Evolutionary conservation across 2,113 vertebrate species (phyloP), one percentile per base, ranked within the genome.

Genomic region (Oryzias javanicus): DNA sequence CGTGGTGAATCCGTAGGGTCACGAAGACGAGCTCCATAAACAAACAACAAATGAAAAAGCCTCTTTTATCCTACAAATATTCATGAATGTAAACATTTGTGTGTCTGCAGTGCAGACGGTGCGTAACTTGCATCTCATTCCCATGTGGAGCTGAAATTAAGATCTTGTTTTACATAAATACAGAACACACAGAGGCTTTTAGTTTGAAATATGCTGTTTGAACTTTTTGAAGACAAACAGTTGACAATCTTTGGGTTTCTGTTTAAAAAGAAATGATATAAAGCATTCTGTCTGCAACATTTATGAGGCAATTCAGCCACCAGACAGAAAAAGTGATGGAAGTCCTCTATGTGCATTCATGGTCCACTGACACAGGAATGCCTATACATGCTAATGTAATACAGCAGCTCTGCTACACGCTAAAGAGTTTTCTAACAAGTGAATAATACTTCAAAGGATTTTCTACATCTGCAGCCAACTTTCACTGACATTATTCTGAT

Each of bases 171-270:
- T 47, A 0, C 29, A 29, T 78, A 74, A 72, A 74, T 70, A 60
- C 18, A 10, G 29, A 49, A 72, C 68, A 72, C 70, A 60, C 18
- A 14, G 29, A 49, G 40, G 15, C 19, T 55, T 6, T 44, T 42
- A 72, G 68, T 83, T 70, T 53, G 49, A 78, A 56, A 50, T 68
- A 80, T 80, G 48, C 72, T 76, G 72, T 69, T 65, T 27, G 62
- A 49, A 19, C 55, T 71, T 55, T 51, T 48, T 25, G 35, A 46
- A 12, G 24, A 66, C 50, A 79, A 73, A 75, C 40, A 57, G 55
- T 41, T 42, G 41, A 19, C 22, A 15, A 64, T 58, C 35, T 51
- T 40, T 49, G 14, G 48, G 50, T 69, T 61, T 29, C 58, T 48
- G 19, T 53, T 52, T 4, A 49, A 48, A 60, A 49, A 60, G 61